phyloP scores from a whole-genome alignment of 2,113 vertebrate genomes.

The Sebastes schlegelii region DNA sequence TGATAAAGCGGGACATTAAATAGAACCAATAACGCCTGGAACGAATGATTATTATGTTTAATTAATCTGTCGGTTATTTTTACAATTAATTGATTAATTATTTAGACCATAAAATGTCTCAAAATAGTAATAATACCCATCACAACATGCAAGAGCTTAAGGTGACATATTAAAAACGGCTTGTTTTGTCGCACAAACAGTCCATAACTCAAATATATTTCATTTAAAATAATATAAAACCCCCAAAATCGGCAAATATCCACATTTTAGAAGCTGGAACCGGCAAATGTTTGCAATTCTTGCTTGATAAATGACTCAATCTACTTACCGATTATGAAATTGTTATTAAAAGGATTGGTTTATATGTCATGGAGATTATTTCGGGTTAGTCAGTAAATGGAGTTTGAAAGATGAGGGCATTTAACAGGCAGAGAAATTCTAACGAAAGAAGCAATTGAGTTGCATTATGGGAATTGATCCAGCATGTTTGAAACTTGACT shows the following conservation, averaged over 20 bases:
- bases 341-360: neutral
- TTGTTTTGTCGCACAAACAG: neutral
- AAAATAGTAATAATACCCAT: neutral
- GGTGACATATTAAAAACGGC: neutral
- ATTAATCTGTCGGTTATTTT: neutral
- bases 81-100: neutral
- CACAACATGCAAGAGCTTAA: neutral
- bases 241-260: neutral
- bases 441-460: neutral
- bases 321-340: neutral
- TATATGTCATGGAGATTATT: neutral
- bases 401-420: neutral
- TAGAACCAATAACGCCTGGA: neutral
- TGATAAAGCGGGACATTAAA: slow-evolving; percentile 1
- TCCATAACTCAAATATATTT: neutral
- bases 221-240: neutral
- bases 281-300: neutral
- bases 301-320: neutral
- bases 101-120: neutral
- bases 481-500: neutral
- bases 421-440: neutral
- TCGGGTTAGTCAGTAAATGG: neutral
- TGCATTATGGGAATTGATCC: neutral
- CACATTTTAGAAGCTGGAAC: too few relatives aligned
- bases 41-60: neutral